Evolutionary conservation across 2,113 vertebrate species (phyloP), one percentile per base, ranked within the genome.

Genomic region (Scytalopus superciliaris): DNA sequence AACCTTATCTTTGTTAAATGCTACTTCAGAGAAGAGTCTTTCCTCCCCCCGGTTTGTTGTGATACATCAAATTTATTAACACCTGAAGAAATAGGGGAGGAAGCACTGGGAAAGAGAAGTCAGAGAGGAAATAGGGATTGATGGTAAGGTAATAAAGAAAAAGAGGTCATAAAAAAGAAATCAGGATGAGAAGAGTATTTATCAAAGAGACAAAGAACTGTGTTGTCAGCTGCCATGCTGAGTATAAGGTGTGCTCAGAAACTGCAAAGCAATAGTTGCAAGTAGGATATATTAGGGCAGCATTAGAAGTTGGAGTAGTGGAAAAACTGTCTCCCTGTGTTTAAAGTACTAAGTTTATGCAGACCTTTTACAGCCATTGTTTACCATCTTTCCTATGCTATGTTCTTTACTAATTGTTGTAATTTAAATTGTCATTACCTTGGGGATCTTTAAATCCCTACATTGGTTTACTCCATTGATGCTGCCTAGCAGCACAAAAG

Each of bases 11-110:
- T 75, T 92, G 87, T 90, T 90, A 75, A 91, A 75, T 22, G 53
- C 40, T 93, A 17, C 82, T 93, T 96, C 74, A 82, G 78, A 95
- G 63, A 84, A 94, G 64, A 52, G 91, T 72, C 42, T 77, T 87
- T 25, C 52, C 22, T 72, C 9, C 9, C 67, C n/a, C 13, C 56
- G 49, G 14, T 69, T 16, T 87, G 28, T 39, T 93, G 45, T 8
- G 14, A 69, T 84, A 7, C 7, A 55, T 85, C 9, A 21, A 44
- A 28, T 31, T 83, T 84, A 53, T 14, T 72, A 60, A 37, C 18
- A 31, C 6, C 9, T 62, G 42, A 84, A 88, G 33, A 94, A 81
- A 69, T 3, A 31, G 21, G 28, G 42, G 57, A 63, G 49, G 70
- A 93, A 89, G 73, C 11, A 57, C 22, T 77, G 39, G 9, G 13